These are phyloP conservation scores for Xyliphius kryptos DNA, from an alignment of 2,113 vertebrate species.

Conservation along the genomic window DNA sequence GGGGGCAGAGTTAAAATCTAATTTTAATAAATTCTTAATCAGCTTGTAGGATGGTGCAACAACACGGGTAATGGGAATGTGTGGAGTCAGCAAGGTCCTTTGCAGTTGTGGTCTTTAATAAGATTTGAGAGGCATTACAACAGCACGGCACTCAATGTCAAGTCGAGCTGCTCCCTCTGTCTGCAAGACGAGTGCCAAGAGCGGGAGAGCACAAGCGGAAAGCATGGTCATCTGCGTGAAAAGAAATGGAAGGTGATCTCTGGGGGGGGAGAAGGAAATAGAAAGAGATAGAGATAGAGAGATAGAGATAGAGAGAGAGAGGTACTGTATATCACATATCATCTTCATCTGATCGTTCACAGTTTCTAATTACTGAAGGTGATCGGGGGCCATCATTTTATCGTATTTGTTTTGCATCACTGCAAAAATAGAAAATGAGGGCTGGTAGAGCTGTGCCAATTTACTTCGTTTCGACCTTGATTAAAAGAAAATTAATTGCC, in stretches of 20 bases:
- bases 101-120: constrained; percentile 73
- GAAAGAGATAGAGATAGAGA: too few relatives aligned
- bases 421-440: constrained; percentile 99
- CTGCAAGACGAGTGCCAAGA: constrained; percentile 61
- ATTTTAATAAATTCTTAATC: constrained; percentile 76
- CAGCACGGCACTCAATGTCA: constrained; percentile 72
- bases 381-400: constrained; percentile 98
- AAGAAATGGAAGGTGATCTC: constrained; percentile 72
- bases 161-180: constrained; percentile 67
- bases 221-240: constrained; percentile 73
- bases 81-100: constrained; percentile 74
- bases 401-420: constrained; percentile 99
- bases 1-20: constrained; percentile 65
- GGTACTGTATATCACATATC: constrained; percentile 74
- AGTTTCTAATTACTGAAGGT: constrained; percentile 99
- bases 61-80: constrained; percentile 68
- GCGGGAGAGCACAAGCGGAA: constrained; percentile 56
- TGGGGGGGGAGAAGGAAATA: too few relatives aligned
- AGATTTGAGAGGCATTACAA: constrained; percentile 75
- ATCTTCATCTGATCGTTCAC: constrained; percentile 91
- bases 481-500: constrained; percentile 99
- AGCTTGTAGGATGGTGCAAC: constrained; percentile 66
- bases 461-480: constrained; percentile 99
- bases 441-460: constrained; percentile 93
- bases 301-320: constrained; percentile 47